phyloP scores from a whole-genome alignment of 2,888 invertebrate species.

The Drosophila ustulata region DNA sequence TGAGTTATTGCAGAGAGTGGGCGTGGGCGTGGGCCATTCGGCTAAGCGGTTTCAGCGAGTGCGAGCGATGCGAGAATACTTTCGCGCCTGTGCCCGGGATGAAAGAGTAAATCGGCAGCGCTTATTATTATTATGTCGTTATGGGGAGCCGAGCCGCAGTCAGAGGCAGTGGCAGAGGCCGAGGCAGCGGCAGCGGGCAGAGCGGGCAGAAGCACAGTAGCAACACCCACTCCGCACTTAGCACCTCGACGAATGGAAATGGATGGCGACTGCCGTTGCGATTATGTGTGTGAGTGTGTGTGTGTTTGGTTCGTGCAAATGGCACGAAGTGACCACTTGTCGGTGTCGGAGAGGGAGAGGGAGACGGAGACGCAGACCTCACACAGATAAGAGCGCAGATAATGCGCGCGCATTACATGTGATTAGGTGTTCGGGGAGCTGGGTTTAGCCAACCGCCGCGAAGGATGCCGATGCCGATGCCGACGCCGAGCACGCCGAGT shows the following conservation, averaged over 20 bases:
- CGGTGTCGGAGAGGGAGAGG: slow-evolving; percentile 8
- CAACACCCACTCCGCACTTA: slow-evolving; percentile 75
- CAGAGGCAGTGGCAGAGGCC: slow-evolving; percentile 12
- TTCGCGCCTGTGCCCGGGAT: slow-evolving; percentile 73
- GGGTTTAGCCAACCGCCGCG: slow-evolving; percentile 83
- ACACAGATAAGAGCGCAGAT: slow-evolving; percentile 83
- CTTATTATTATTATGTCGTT: slow-evolving; percentile 66
- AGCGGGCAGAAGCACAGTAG: slow-evolving; percentile 37
- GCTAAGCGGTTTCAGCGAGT: slow-evolving; percentile 42
- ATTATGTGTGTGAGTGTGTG: slow-evolving; percentile 14
- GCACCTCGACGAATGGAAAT: slow-evolving; percentile 76
- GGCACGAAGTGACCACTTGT: slow-evolving; percentile 58
- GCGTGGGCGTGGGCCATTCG: slow-evolving; percentile 71
- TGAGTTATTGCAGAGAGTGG: slow-evolving; percentile 60
- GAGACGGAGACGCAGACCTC: slow-evolving; percentile 25
- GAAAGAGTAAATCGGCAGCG: slow-evolving; percentile 79
- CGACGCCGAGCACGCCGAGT: slow-evolving; percentile 35
- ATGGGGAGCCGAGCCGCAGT: slow-evolving; percentile 34
- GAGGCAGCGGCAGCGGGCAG: slow-evolving; percentile 1
- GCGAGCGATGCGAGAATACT: slow-evolving; percentile 54
- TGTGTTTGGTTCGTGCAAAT: slow-evolving; percentile 45
- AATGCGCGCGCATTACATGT: slow-evolving; percentile 86
- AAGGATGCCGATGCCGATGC: slow-evolving; percentile 59
- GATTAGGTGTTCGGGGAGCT: slow-evolving; percentile 83
- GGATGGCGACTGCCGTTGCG: slow-evolving; percentile 57